Conservation (phyloP, 2,113 vertebrate genomes). For the Cynopterus brachyotis region DNA sequence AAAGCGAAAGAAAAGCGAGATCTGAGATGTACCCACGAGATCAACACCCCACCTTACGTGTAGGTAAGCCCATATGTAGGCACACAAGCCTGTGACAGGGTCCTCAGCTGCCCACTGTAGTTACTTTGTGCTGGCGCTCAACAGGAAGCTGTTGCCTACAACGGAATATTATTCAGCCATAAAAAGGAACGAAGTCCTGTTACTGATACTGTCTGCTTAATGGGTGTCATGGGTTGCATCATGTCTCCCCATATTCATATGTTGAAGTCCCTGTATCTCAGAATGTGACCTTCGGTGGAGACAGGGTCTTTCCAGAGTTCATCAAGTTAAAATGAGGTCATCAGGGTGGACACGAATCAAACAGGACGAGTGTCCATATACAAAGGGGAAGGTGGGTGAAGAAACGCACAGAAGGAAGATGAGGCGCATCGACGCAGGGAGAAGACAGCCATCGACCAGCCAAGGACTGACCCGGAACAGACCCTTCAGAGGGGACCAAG, state of each 20-base stretch:
- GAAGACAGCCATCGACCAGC: neutral
- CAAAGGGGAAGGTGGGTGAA: neutral
- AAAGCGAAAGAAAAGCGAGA: neutral
- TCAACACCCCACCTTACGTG: no score
- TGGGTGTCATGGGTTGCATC: neutral
- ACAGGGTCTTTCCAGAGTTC: neutral
- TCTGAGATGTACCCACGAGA: neutral
- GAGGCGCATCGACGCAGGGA: neutral
- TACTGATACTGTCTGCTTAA: neutral
- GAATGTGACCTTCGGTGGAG: neutral
- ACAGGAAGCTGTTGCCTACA: neutral
- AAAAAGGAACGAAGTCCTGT: neutral
- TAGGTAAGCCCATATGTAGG: accelerated
- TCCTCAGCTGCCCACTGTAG: neutral
- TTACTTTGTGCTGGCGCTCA: neutral
- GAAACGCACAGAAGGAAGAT: neutral
- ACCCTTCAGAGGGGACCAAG: neutral
- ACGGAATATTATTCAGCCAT: neutral
- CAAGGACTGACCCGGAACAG: neutral
- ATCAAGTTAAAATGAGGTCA: neutral
- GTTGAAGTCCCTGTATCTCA: neutral
- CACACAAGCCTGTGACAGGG: neutral
- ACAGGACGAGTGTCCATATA: neutral
- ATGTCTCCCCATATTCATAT: neutral
- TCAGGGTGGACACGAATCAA: neutral